Evolutionary conservation across 2,113 vertebrate species (phyloP).

Genomic region (Scomber colias): DNA sequence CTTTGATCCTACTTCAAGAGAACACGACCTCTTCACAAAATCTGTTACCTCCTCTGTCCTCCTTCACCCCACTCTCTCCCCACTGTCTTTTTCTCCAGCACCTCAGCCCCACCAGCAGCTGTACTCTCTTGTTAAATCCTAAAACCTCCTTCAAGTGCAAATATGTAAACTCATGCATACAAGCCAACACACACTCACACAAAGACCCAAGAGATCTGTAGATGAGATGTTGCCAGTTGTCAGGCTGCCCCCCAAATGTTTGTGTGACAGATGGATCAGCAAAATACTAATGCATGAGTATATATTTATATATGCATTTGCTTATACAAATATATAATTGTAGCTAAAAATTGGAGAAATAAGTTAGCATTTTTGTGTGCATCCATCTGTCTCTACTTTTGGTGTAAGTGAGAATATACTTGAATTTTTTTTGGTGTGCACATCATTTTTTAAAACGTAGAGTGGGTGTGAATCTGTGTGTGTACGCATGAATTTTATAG

Average conservation of each 20-base stretch:
- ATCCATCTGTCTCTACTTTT: not conserved
- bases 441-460: not conserved
- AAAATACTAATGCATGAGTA: not conserved
- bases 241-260: conserved; percentile 29
- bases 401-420: not conserved
- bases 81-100: conserved; percentile 3
- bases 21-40: conserved; percentile 33
- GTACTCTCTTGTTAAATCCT: not conserved
- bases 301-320: not conserved
- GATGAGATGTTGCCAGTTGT: conserved; percentile 30
- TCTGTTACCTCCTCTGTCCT: conserved; percentile 21
- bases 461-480: conserved; percentile 18
- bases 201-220: not conserved
- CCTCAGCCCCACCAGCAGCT: conserved; percentile 13
- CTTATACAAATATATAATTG: not conserved
- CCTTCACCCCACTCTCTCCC: not conserved
- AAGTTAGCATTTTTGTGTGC: not conserved
- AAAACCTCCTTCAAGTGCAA: conserved; percentile 17
- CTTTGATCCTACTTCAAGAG: conserved; percentile 35
- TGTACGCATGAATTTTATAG: conserved; percentile 53
- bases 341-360: not conserved
- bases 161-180: not conserved
- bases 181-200: not conserved
- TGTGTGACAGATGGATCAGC: conserved; percentile 3
- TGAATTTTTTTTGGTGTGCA: not conserved